Conservation (phyloP, 2,113 vertebrate genomes). For the Danio rerio region DNA sequence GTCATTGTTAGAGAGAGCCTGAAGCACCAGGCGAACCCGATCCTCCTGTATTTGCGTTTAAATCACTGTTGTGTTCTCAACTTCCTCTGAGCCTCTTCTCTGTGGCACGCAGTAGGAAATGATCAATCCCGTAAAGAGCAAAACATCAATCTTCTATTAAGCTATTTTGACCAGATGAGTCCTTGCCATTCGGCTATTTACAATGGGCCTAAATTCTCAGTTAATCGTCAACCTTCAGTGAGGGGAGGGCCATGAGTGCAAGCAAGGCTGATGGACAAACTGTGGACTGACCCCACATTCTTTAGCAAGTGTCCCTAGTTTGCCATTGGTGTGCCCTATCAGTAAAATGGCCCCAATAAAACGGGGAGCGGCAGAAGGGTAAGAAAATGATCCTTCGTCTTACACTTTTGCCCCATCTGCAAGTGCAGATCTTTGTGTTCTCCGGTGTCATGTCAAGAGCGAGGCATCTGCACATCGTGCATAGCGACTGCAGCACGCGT, state of each 20-base stretch:
- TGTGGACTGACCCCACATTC: conserved; percentile 74
- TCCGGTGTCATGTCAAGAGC: conserved; percentile 19
- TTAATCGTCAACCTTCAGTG: conserved; percentile 67
- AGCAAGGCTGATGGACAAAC: conserved; percentile 68
- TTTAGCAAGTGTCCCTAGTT: conserved; percentile 60
- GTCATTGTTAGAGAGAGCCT: conserved; percentile 23
- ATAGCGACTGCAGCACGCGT: conserved; percentile 23
- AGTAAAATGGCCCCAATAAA: conserved; percentile 73
- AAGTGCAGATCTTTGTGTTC: not conserved
- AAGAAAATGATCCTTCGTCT: conserved; percentile 21
- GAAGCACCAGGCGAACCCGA: conserved; percentile 43
- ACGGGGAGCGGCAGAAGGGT: conserved; percentile 63
- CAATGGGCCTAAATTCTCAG: conserved; percentile 70
- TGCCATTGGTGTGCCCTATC: conserved; percentile 60
- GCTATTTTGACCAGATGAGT: conserved; percentile 78
- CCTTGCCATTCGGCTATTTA: conserved; percentile 71
- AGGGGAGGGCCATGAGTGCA: conserved; percentile 25
- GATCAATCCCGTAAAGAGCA: conserved; percentile 36
- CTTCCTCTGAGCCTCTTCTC: conserved; percentile 35
- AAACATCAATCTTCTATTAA: conserved; percentile 45
- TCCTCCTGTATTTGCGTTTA: conserved; percentile 30
- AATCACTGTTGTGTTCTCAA: conserved; percentile 18
- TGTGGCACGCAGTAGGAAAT: conserved; percentile 27
- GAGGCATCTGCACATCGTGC: conserved; percentile 32
- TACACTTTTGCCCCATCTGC: conserved; percentile 20